Evolutionary conservation across 2,888 invertebrate genomes (phyloP), one percentile per base, ranked within the genome.

Genomic region (Poecilus cupreus): DNA sequence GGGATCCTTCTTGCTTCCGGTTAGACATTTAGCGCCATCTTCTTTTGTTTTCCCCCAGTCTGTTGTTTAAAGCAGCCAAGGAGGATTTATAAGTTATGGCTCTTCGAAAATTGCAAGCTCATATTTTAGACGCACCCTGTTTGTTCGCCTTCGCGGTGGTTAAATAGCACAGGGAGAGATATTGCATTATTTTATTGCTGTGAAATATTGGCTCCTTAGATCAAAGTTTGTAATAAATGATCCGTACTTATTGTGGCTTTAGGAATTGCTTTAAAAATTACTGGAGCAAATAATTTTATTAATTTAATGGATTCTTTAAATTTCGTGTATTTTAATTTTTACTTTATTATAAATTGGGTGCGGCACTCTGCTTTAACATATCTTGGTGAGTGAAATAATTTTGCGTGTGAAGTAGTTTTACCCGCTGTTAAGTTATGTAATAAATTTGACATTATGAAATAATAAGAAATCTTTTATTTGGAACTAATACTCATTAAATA

Each of bases 21-120:
- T 22, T 43, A 24, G 18, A 22, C 57, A 22, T 57, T 26, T 57
- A 57, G 20, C 16, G 51, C 11, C n/a, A 11, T 57, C 24, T 3
- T 22, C 57, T 57, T 57, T 24, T 10, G 26, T 26, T 57, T 57
- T 43, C 10, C 43, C 1, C n/a, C 13, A 43, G 13, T 43, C 43
- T 43, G 11, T 43, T 43, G 43, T 43, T 57, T 57, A 26, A 57
- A 43, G 22, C 16, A 39, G 18, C 39, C 16, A 18, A 20, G 43
- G n/a, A 18, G 3, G 70, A 20, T 20, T 70, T 20, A 70, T 70
- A 57, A 57, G 24, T 57, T 57, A 57, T 57, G 70, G 43, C 20
- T 39, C 39, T 70, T 39, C 24, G 70, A 46, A 43, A 39, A 70
- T 70, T 70, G 70, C 43, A 70, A 18, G 43, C 16, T 70, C 70